Evolutionary conservation across 1,140 invertebrate genomes (phyloP).

Genomic region (Latrodectus geometricus): DNA sequence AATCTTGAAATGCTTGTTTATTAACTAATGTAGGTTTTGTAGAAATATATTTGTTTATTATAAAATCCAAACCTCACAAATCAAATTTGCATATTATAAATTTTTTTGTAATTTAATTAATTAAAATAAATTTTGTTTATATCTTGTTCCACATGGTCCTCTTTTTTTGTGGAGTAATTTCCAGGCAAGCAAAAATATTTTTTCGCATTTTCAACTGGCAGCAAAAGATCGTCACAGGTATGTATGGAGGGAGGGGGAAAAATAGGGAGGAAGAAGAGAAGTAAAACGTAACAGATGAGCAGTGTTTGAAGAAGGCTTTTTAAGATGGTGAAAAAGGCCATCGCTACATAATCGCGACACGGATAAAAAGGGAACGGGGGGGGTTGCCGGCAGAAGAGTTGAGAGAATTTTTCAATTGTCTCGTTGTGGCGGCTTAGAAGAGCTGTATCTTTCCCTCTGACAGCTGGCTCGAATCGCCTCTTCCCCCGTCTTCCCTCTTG

Average conservation of each 20-base stretch:
- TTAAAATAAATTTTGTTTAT: too few relatives aligned
- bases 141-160: too few relatives aligned
- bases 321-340: constrained; percentile 7
- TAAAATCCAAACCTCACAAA: too few relatives aligned
- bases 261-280: not conserved
- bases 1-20: too few relatives aligned
- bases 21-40: too few relatives aligned
- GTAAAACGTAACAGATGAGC: constrained; percentile 45
- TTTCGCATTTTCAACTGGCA: too few relatives aligned
- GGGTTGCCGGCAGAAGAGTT: constrained; percentile 34
- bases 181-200: too few relatives aligned
- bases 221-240: constrained; percentile 5
- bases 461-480: constrained; percentile 55
- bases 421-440: constrained; percentile 38
- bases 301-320: constrained; percentile 29
- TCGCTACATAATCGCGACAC: constrained; percentile 40
- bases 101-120: too few relatives aligned
- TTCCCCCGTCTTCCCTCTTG: constrained; percentile 24
- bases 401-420: constrained; percentile 58
- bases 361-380: constrained; percentile 41
- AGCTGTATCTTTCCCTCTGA: constrained; percentile 36
- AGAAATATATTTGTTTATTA: too few relatives aligned
- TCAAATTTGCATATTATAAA: too few relatives aligned
- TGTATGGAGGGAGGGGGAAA: not conserved
- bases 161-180: too few relatives aligned